These are phyloP conservation scores for Leucoma salicis DNA, from an alignment of 2,888 invertebrate species.

Conservation along the genomic window DNA sequence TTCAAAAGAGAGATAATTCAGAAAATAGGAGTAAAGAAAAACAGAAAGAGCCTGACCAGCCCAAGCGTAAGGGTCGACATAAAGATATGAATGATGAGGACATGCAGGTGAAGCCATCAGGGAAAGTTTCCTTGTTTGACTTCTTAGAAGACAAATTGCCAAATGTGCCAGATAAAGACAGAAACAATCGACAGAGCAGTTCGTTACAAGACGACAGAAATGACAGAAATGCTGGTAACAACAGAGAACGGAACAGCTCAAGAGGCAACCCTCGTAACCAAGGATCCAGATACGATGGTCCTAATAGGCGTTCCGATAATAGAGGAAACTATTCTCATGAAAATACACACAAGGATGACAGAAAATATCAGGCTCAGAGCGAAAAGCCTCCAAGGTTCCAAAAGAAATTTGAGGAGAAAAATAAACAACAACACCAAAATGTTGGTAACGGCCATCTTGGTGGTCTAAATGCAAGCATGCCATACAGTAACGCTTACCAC, in stretches of 20 bases:
- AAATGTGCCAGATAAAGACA: slow-evolving; percentile 74
- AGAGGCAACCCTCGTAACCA: slow-evolving; percentile 59
- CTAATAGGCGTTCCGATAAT: slow-evolving; percentile 54
- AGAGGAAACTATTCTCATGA: slow-evolving; percentile 66
- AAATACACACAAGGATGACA: slow-evolving; percentile 61
- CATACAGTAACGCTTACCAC: slow-evolving; percentile 59
- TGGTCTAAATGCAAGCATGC: slow-evolving; percentile 47
- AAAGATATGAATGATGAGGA: slow-evolving; percentile 79
- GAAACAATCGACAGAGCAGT: slow-evolving; percentile 53
- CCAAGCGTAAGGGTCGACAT: slow-evolving; percentile 74
- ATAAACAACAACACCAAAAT: slow-evolving; percentile 58
- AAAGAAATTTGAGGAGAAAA: slow-evolving; percentile 75
- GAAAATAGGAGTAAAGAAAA: slow-evolving; percentile 72
- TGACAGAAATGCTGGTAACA: slow-evolving; percentile 54
- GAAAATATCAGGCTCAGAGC: slow-evolving; percentile 67
- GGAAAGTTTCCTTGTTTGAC: slow-evolving; percentile 90
- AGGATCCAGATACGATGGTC: slow-evolving; percentile 57
- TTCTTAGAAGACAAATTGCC: slow-evolving; percentile 91
- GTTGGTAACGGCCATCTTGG: slow-evolving; percentile 28
- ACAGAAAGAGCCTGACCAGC: slow-evolving; percentile 64
- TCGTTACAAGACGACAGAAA: slow-evolving; percentile 55
- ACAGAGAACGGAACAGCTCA: slow-evolving; percentile 58
- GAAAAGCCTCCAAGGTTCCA: slow-evolving; percentile 85
- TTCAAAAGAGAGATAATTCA: slow-evolving; percentile 82
- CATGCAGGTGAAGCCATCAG: slow-evolving; percentile 87